Conservation (phyloP, 1,140 invertebrate genomes). For the Conus betulinus region DNA sequence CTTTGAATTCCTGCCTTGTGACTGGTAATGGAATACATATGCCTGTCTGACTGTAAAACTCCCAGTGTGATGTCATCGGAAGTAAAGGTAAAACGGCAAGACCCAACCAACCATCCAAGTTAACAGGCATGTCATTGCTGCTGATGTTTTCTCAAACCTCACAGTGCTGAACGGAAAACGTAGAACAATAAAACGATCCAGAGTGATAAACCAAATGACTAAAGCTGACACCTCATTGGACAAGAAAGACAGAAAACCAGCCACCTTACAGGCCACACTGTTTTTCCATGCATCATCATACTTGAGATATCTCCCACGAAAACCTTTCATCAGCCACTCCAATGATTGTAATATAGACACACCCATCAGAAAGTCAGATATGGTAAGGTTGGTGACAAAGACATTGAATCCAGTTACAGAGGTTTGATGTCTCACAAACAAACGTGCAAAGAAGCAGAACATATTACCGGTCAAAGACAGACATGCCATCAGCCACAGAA, state of each 20-base stretch:
- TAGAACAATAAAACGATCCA: neutral
- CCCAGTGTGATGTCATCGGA: neutral
- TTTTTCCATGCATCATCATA: neutral
- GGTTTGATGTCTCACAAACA: neutral
- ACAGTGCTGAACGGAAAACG: neutral
- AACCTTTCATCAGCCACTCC: neutral
- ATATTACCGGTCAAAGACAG: neutral
- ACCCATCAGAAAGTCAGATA: conserved; percentile 14
- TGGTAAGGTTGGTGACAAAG: neutral
- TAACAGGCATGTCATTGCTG: neutral
- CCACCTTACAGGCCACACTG: neutral
- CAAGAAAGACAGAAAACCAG: neutral
- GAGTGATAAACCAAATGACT: conserved; percentile 1
- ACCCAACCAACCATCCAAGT: neutral
- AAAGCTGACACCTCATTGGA: conserved; percentile 9
- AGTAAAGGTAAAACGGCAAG: neutral
- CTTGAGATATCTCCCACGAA: neutral
- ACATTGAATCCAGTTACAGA: neutral
- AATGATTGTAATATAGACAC: neutral
- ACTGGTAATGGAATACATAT: conserved; percentile 14
- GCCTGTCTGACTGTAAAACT: conserved; percentile 18
- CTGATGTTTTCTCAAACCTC: neutral
- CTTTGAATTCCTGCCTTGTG: neutral
- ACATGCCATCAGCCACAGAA: neutral
- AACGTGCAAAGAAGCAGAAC: neutral